Evolutionary conservation across 2,113 vertebrate species (phyloP).

Genomic region (Cephalopterus ornatus): DNA sequence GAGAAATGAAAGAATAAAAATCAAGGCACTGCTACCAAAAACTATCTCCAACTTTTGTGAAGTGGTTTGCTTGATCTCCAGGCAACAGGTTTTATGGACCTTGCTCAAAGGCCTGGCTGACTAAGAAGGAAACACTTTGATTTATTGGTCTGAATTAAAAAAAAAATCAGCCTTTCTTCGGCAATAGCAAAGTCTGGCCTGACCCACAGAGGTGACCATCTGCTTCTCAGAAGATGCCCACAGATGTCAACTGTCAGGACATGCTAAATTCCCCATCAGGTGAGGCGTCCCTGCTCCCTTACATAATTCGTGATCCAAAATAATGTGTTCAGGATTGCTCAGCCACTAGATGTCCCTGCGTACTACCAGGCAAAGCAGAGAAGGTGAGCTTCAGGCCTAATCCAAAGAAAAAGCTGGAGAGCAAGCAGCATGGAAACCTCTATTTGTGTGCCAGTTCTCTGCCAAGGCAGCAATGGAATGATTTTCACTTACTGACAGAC

Average conservation of each 20-base stretch:
- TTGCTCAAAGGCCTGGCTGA: not conserved
- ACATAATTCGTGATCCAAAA: not conserved
- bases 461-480: not conserved
- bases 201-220: not conserved
- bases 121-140: not conserved
- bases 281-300: not conserved
- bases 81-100: not conserved
- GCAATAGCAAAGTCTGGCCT: not conserved
- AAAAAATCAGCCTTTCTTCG: not conserved
- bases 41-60: not conserved
- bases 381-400: not conserved
- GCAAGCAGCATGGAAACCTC: not conserved
- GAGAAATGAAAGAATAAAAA: not conserved
- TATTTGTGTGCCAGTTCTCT: not conserved
- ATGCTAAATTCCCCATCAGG: not conserved
- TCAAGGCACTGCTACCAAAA: not conserved
- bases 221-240: not conserved
- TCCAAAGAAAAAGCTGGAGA: not conserved
- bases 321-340: not conserved
- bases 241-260: accelerated
- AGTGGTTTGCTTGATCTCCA: not conserved
- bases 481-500: not conserved
- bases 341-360: slow-evolving; percentile 57
- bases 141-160: not conserved
- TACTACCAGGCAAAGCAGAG: slow-evolving; percentile 4